Percentiles rank a stretch among this genome's conserved stretches.
These are phyloP conservation scores for Brachymystax lenok DNA, from an alignment of 2,797 vertebrate species.

Conservation along the genomic window DNA sequence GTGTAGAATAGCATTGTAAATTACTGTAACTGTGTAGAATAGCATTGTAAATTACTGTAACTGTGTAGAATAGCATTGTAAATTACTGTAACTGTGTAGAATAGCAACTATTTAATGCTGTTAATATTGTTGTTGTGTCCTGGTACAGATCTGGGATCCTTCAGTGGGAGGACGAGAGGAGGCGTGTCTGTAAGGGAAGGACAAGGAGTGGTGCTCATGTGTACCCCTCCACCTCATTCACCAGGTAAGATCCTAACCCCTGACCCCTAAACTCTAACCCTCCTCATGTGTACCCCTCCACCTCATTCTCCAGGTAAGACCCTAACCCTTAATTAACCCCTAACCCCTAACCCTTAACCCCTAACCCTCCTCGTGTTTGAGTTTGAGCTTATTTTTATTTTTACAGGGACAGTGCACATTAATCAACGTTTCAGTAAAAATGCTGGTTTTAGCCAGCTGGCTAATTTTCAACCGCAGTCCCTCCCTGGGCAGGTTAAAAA, in stretches of 20 bases:
- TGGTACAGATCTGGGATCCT: slow-evolving; percentile 86
- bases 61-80: too few relatives aligned
- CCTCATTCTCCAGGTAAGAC: slow-evolving; percentile 46
- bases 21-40: too few relatives aligned
- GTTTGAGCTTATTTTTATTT: too few relatives aligned
- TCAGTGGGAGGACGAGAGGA: slow-evolving; percentile 87
- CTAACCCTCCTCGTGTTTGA: too few relatives aligned
- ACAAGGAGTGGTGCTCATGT: slow-evolving; percentile 96
- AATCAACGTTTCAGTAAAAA: too few relatives aligned
- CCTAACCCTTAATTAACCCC: too few relatives aligned
- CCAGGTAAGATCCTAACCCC: slow-evolving; percentile 79
- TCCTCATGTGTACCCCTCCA: slow-evolving; percentile 92
- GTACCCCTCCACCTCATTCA: slow-evolving; percentile 91
- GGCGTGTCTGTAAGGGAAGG: slow-evolving; percentile 93
- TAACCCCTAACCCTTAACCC: neutral
- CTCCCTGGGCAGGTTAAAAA: too few relatives aligned
- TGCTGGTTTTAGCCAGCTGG: too few relatives aligned
- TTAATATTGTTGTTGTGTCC: neutral
- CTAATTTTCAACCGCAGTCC: too few relatives aligned
- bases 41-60: neutral
- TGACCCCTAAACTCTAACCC: neutral
- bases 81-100: too few relatives aligned
- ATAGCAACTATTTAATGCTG: neutral
- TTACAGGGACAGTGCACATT: too few relatives aligned
- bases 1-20: too few relatives aligned